Base-by-base conservation (phyloP, 2,888 invertebrate genomes). In the Nezara viridula region DNA sequence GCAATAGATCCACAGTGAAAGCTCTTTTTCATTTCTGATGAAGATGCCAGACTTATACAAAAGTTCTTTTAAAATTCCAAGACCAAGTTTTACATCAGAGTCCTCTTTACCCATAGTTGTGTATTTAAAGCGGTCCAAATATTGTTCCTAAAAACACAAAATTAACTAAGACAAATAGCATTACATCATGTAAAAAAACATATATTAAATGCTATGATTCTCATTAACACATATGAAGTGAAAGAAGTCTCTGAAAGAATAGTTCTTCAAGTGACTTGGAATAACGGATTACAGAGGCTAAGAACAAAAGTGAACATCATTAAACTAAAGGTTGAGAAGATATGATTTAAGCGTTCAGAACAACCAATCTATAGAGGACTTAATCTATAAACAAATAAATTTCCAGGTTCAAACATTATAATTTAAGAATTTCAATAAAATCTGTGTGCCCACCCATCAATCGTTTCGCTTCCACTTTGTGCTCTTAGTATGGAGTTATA, bases 1-100 rank as follows among this genome's bases (percentile, higher is more conserved):
- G 49, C 90, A 90, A 37, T 81, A 60, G 44, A 90, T 89, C 90
- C 90, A 90, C 86, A 90, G 73, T 0, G 88, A 88, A 14, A 90
- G 88, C 52, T 90, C 90, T 37, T 88, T 85, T 32, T 77, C 77
- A 44, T 66, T 85, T 49, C 88, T 27, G 52, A 85, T 88, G 44
- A 88, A 88, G n/a, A 88, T 40, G 21, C 88, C 88, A 52, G 88
- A 85, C 73, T 49, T 88, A n/a, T 50, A 24, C 32, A 88, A 37
- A 37, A 88, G 21, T 52, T 88, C 88, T 81, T 73, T 88, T 27
- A 88, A 44, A 19, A 88, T 88, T 21, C 27, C 88, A 27, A 88
- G 21, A 37, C 52, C 88, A 37, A 88, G 49, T 10, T 47, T 50
- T 73, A 77, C 85, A 52, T 88, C 60, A 19, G 37, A 24, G 0